Evolutionary conservation across 2,113 vertebrate genomes (phyloP), one percentile per base, ranked within the genome.

Genomic region (Psettodes erumei): DNA sequence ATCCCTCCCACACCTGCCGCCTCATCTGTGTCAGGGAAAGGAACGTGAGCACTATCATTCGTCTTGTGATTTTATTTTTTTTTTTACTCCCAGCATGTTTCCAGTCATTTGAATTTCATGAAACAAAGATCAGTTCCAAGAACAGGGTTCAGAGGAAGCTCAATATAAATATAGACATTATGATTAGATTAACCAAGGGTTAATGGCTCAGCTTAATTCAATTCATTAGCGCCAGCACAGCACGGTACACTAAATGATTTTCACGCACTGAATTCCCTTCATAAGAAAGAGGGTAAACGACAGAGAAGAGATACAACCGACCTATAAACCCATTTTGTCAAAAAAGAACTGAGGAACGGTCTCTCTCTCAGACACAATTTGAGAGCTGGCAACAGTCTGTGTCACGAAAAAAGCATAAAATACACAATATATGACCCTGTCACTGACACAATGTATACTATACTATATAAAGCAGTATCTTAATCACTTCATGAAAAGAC

Each of bases 1-100:
- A 78, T 61, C 75, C 71, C 80, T 27, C 67, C 80, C 77, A 84
- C 86, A 64, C 83, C 82, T 69, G 83, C 67, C 77, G 85, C 68
- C 15, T 88, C 83, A 81, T 90, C 91, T 90, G 82, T 19, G 77
- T 19, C 37, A 1, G 12, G 62, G 48, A 74, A 65, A 55, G 78
- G 21, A 77, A 58, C 0, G 7, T 21, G 59, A 37, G 75, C 25
- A 61, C 30, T 32, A 8, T 37, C 19, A 40, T 25, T 2, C 10
- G 5, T 10, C 1, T 3, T 11, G 27, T 15, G 4, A 5, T 7
- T 35, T 15, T 10, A n/a, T 8, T 3, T 18, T 5, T 8, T 16
- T n/a, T 11, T 62, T 40, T n/a, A 12, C 21, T 32, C 9, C 1
- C 43, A 61, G 28, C 28, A 43, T n/a, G 25, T 1, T 0, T 56